Evolutionary conservation across 1,140 invertebrate species (phyloP), one percentile per base, ranked within the genome.

Genomic region (Nasonia vitripennis): DNA sequence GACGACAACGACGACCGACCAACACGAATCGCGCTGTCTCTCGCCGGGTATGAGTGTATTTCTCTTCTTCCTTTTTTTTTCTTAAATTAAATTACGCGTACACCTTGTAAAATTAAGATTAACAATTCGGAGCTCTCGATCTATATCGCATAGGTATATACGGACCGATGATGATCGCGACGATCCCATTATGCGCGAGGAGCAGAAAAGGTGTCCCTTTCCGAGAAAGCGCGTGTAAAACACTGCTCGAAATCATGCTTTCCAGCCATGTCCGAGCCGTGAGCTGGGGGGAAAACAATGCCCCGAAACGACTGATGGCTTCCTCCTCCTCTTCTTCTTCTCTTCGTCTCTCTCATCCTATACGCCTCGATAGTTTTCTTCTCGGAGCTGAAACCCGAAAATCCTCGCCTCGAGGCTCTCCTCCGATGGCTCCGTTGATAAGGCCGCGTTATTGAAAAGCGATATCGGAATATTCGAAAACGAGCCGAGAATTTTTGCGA

Each of bases 221-320:
- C 90, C 88, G 87, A 87, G 91, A 91, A 86, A n/a, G 31, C 87
- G 89, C 89, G 89, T 91, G 90, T 91, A 89, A 90, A 92, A 91
- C 90, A 91, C 86, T 88, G 87, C 87, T 90, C 89, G 89, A 90
- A 91, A 89, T 88, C 86, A 86, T 89, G 88, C 87, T 89, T 89
- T 90, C 88, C 89, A 87, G 87, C 88, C 88, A 86, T 88, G 87
- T 89, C 89, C 88, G 87, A 62, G 88, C 87, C 86, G 0, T 37
- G 34, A 27, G 27, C 27, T 6, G 2, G 41, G 37, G 85, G 87
- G 83, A 90, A 90, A 91, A 90, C 89, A 89, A 89, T 88, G 85
- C 78, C 78, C 74, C 41, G 87, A 77, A 45, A 45, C 51, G 68
- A 81, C 70, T 85, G 55, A 81, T 75, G 71, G 70, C 68, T 81